Base-by-base conservation (phyloP, 64 coral and sea anemone genomes). In the Actinia equina region DNA sequence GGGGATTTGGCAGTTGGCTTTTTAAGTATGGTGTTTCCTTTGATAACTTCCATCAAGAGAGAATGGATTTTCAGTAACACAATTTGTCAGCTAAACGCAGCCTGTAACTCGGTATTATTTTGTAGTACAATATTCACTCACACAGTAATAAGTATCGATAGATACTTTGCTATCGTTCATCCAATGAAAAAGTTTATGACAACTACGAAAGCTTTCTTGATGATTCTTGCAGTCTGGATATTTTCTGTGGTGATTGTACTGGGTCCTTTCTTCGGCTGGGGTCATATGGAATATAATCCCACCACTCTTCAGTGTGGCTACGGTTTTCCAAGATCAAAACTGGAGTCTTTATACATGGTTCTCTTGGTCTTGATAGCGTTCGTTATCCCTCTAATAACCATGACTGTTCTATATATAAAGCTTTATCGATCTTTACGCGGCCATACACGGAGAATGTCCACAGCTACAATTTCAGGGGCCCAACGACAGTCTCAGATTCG, bases 211-310 rank as follows among this genome's bases (percentile, higher is more conserved):
- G 91, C 94, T 0, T 83, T 70, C 27, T 60, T 77, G 15, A 84
- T 84, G 79, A 85, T 96, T 61, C 6, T 87, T 15, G 91, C 77
- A 7, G 91, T 96, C 14, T 96, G 94, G 94, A 63, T 87, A 7
- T 43, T 96, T 17, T 87, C 94, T 19, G 91, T 77, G 12, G 45
- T 84, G 0, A 90, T 96, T 26, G 85, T 90, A 2, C 59, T 96
- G n/a, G 94, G 94, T 51, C 94, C 94, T 64, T 12, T 90, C 26
- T 62, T 96, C 23, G 94, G 94, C 44, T 97, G 94, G 94, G 94
- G 91, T 27, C 58, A 79, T 12, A 88, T 85, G 84, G 81, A 79
- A 2, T 93, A 88, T 30, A 97, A 97, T 71, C 87, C 88, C 17
- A 90, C 94, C 15, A 93, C 94, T 43, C 53, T 97, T n/a, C 94